A percentile compares a stretch with the other conserved stretches of the same genome.
Evolutionary conservation across 2,113 vertebrate species (phyloP).

Genomic region (Amia ocellicauda): DNA sequence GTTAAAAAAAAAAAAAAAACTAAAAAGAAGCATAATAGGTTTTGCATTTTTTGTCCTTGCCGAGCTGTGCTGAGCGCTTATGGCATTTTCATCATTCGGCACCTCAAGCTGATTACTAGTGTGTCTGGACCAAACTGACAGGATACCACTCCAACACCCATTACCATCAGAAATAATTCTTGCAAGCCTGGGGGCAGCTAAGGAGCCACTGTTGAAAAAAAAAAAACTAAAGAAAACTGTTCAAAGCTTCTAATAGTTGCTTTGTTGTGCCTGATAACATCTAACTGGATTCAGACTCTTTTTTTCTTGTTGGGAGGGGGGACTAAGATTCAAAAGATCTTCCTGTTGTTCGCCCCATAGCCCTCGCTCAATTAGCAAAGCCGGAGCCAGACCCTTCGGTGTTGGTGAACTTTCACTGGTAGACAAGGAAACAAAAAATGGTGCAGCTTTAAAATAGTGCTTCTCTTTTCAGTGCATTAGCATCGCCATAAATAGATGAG

Average conservation of each 20-base stretch:
- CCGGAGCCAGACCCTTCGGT: slow-evolving; percentile 5
- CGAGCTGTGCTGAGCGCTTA: slow-evolving; percentile 31
- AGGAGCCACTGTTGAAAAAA: slow-evolving; percentile 20
- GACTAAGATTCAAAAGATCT: slow-evolving; percentile 28
- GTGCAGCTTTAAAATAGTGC: not conserved
- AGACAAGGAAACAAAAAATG: slow-evolving; percentile 25
- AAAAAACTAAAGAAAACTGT: slow-evolving; percentile 40
- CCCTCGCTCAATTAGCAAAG: slow-evolving; percentile 24
- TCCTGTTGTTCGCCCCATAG: slow-evolving; percentile 37
- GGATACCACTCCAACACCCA: slow-evolving; percentile 63
- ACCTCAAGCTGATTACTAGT: slow-evolving; percentile 60
- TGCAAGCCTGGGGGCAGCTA: slow-evolving; percentile 43
- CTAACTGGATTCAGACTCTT: slow-evolving; percentile 20
- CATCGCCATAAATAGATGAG: not conserved
- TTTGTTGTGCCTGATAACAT: slow-evolving; percentile 45
- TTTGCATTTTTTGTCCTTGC: slow-evolving; percentile 33
- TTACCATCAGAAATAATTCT: slow-evolving; percentile 67
- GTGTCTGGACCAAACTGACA: slow-evolving; percentile 63
- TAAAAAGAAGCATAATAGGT: not conserved
- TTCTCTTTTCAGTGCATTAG: slow-evolving; percentile 8
- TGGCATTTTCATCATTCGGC: slow-evolving; percentile 65
- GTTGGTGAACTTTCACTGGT: slow-evolving; percentile 19
- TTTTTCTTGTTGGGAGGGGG: slow-evolving; percentile 23
- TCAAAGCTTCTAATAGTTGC: slow-evolving; percentile 50
- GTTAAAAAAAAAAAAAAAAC: slow-evolving; percentile 5